A percentile compares a stretch with the other conserved stretches of the same genome.
phyloP scores from a whole-genome alignment of 2,888 invertebrate genomes.

The Endotricha flammealis region DNA sequence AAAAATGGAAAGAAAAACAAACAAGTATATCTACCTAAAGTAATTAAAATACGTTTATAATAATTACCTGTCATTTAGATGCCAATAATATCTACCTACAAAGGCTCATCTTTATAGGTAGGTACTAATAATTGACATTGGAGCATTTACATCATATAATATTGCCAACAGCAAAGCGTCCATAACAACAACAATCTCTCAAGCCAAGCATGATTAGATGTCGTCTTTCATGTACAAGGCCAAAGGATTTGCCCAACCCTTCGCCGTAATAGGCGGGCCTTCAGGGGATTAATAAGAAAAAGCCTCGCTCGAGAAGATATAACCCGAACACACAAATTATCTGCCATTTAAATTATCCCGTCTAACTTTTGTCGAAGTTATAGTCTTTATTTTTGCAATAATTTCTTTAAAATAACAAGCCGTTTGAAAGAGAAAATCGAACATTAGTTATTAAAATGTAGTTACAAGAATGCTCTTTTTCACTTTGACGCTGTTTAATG shows the following conservation, averaged over 20 bases:
- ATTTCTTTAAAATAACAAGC: background rate
- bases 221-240: conserved; percentile 2
- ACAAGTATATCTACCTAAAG: too few relatives aligned
- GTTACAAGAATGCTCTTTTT: conserved; percentile 10
- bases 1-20: too few relatives aligned
- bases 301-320: background rate
- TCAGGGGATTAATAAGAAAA: conserved; percentile 2
- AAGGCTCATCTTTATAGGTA: too few relatives aligned
- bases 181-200: conserved; percentile 17
- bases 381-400: background rate
- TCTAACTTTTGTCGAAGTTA: background rate
- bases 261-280: conserved; percentile 2
- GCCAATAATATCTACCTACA: too few relatives aligned
- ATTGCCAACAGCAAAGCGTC: conserved; percentile 20
- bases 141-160: too few relatives aligned
- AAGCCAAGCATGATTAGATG: conserved; percentile 8
- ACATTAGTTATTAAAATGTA: conserved; percentile 6
- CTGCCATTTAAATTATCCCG: background rate
- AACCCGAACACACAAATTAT: background rate
- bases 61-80: too few relatives aligned
- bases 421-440: background rate
- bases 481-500: conserved; percentile 24
- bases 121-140: too few relatives aligned
- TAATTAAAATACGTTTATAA: too few relatives aligned
- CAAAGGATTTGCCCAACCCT: conserved; percentile 1